A percentile compares a stretch with the other conserved stretches of the same genome.
Evolutionary conservation across 2,888 invertebrate species (phyloP).

Genomic region (Cephus nigrinus): DNA sequence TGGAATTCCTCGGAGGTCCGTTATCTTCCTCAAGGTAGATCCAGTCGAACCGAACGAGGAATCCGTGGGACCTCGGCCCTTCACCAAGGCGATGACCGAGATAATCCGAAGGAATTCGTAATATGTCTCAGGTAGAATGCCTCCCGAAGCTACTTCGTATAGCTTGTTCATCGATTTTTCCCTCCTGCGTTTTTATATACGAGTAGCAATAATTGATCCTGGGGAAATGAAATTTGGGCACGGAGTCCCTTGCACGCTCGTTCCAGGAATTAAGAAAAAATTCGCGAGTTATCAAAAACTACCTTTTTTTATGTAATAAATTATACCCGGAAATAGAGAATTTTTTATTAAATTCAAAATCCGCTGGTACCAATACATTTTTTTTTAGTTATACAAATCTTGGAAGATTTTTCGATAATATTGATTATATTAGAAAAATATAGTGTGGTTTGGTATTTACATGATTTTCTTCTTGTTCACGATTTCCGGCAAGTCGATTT

Average conservation of each 20-base stretch:
- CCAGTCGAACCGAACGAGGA: not conserved
- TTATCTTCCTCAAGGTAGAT: not conserved
- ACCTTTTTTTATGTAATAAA: not conserved
- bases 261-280: not conserved
- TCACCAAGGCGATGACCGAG: not conserved
- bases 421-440: not conserved
- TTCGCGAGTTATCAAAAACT: not conserved
- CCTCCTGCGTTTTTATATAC: not conserved
- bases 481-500: not conserved
- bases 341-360: not conserved
- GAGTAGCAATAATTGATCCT: not conserved
- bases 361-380: not conserved
- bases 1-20: not conserved
- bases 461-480: not conserved
- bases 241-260: accelerated
- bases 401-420: not conserved
- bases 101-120: not conserved
- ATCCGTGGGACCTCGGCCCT: not conserved
- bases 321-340: not conserved
- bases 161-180: not conserved
- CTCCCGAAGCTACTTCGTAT: not conserved
- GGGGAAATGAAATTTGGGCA: not conserved
- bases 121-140: not conserved
- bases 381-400: not conserved
- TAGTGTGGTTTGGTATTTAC: not conserved